Conservation (phyloP, 1,140 invertebrate genomes). For the Stegodyphus dumicola region DNA sequence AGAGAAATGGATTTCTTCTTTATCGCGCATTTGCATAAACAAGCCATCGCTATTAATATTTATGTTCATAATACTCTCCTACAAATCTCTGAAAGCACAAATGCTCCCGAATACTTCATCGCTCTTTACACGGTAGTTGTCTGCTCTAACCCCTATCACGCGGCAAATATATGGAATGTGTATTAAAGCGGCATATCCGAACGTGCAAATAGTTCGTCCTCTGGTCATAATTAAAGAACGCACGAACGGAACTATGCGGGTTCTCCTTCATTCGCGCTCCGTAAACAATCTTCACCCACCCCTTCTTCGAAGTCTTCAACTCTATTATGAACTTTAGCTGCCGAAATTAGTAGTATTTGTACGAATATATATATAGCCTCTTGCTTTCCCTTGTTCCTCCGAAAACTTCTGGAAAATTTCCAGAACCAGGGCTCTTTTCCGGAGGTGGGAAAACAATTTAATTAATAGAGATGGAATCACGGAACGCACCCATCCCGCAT, state of each 20-base stretch:
- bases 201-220: not conserved
- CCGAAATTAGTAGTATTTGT: slow-evolving; percentile 24
- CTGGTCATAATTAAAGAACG: not conserved
- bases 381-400: not conserved
- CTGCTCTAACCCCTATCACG: too few species aligned
- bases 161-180: too few species aligned
- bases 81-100: too few species aligned
- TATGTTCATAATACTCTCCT: too few species aligned
- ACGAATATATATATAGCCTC: not conserved
- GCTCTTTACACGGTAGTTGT: too few species aligned
- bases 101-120: too few species aligned
- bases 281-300: not conserved
- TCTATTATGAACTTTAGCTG: slow-evolving; percentile 11
- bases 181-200: not conserved
- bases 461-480: slow-evolving; percentile 41
- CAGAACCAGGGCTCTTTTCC: not conserved
- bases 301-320: slow-evolving; percentile 16
- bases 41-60: too few species aligned
- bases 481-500: not conserved
- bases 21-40: too few species aligned
- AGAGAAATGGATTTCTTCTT: too few species aligned
- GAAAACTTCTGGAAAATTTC: slow-evolving; percentile 9
- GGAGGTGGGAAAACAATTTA: slow-evolving; percentile 41
- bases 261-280: not conserved
- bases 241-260: not conserved